Conservation (phyloP, 1,140 invertebrate species). For the Calephelis virginiensis region DNA sequence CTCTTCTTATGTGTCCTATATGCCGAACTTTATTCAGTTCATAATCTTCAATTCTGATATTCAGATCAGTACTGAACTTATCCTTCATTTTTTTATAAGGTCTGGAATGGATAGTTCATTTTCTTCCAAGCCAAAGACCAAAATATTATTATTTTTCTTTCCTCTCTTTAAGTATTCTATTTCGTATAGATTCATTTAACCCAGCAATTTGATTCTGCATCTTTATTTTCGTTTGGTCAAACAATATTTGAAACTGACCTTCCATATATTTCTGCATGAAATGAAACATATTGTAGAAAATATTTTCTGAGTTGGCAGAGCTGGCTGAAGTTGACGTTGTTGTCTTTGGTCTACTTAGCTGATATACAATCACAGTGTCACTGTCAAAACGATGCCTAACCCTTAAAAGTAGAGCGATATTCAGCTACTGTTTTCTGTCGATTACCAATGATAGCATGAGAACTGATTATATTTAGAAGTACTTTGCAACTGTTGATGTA, state of each 20-base stretch:
- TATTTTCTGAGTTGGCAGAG: too few species aligned
- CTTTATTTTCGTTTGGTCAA: constrained; percentile 30
- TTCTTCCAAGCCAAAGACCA: constrained; percentile 26
- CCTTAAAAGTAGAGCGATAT: too few species aligned
- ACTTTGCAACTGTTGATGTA: background rate
- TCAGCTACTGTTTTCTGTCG: background rate
- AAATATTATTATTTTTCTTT: constrained; percentile 24
- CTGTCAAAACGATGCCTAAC: too few species aligned
- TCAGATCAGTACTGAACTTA: constrained; percentile 20
- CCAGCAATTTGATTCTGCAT: constrained; percentile 27
- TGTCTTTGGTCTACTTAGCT: too few species aligned
- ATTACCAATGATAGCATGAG: background rate
- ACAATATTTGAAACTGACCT: constrained; percentile 31
- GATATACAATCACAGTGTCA: too few species aligned
- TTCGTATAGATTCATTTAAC: constrained; percentile 29
- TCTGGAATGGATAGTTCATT: constrained; percentile 19
- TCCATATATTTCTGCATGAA: constrained; percentile 23
- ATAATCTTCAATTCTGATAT: constrained; percentile 23
- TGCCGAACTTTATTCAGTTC: constrained; percentile 29
- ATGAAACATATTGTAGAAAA: constrained; percentile 3
- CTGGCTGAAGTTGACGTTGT: too few species aligned
- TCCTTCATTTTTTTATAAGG: constrained; percentile 23
- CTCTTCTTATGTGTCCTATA: constrained; percentile 20
- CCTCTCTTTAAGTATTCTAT: constrained; percentile 22
- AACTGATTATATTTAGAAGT: background rate